Base-by-base conservation (phyloP, 1,140 invertebrate species). In the Ostrea denselamellosa region DNA sequence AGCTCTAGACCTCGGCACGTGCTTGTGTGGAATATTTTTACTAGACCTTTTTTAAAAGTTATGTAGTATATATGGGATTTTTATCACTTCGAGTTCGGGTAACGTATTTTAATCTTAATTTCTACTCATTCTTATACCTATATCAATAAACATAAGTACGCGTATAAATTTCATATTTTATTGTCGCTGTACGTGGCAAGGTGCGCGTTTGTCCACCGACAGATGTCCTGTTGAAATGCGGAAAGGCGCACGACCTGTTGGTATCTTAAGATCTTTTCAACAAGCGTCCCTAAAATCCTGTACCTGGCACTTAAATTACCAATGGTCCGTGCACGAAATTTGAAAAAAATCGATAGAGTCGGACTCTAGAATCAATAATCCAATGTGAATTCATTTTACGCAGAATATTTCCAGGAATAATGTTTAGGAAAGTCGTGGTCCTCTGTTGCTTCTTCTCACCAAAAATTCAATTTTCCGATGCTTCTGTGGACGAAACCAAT, bases 1-100 rank as follows among this genome's bases (percentile, higher is more conserved):
- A 88, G 83, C 51, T 34, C 22, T 71, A n/a, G 65, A 85, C n/a
- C 53, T 86, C 44, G n/a, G 83, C 87, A 88, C 87, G 87, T 88
- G 87, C 83, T 77, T 25, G 22, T 34, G 17, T 88, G 28, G 68
- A 77, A 77, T 81, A 68, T n/a, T 44, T 52, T 71, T 68, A 71
- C 62, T 71, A 77, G 10, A n/a, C 10, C 28, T 53, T 44, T 53
- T 77, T 10, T 54, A 77, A 44, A n/a, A 77, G 53, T 53, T 87
- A 54, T 65, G 51, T 58, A 85, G 44, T 83, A 52, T 77, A 51
- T 81, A 88, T 82, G 25, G 51, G 22, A 85, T 65, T 54, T 51
- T 56, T 62, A 51, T 17, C 52, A 54, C 54, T 53, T 53, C 19
- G 34, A 87, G 62, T 14, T 71, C n/a, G 52, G 84, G 44, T 85